Base-by-base conservation (phyloP, 2,888 invertebrate species). In the Luperina testacea region DNA sequence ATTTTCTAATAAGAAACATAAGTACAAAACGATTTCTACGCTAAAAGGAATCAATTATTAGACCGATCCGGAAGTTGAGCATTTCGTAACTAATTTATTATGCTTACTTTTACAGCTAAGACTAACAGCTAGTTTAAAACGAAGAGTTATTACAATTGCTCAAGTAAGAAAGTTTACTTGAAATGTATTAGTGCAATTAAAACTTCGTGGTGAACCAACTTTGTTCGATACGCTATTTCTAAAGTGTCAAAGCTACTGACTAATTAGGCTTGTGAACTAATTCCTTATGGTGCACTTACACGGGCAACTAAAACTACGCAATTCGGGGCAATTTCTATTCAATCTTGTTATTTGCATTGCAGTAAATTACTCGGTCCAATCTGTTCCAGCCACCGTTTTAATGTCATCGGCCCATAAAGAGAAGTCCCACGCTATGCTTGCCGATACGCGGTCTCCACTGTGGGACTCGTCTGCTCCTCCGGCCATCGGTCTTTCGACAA, bases 1-100 rank as follows among this genome's bases (percentile, higher is more conserved):
- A 82, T 68, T 72, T 45, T 67, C 24, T 48, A 82, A 61, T 48
- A 70, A 73, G 27, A 82, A 48, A 82, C 69, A 83, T 90, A 90
- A 89, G 90, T 91, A 91, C 90, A 89, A 89, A 88, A 83, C 24
- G 81, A 87, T 86, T 81, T 81, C 81, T 89, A 90, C 68, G 76
- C 89, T 90, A 90, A 79, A 87, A 90, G 83, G 88, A 90, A 90
- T 91, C 85, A 83, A 89, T 79, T 84, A 85, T 84, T 93, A 93
- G 93, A 93, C 93, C 93, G 92, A 91, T 90, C 88, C 77, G 88
- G 88, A 90, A 84, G 87, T 76, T 93, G 93, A 93, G 93, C 93
- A 91, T 87, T 86, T 83, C 80, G 70, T 84, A 86, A 85, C 83
- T 88, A 83, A 84, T 83, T 81, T 88, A 90, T 90, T 89, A 90